phyloP scores from a whole-genome alignment of 2,797 vertebrate species.

The Antrozous pallidus region DNA sequence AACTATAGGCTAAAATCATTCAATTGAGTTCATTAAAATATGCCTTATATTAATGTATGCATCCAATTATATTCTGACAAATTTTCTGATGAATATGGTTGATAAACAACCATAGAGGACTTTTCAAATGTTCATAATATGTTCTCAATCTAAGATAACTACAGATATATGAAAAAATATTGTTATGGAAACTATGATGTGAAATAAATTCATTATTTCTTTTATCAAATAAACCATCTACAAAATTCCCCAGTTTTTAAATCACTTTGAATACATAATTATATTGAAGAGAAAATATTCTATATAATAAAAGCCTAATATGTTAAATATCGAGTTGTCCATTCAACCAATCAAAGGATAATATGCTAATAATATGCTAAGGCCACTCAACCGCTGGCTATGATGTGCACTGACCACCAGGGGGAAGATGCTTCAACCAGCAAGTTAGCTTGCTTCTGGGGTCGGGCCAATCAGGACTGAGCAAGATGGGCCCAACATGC shows the following conservation, averaged over 20 bases:
- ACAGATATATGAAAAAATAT: not conserved
- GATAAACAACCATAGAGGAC: not conserved
- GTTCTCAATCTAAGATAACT: not conserved
- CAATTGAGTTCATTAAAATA: not conserved
- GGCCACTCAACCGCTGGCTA: too few relatives aligned
- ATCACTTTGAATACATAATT: not conserved
- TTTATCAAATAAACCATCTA: not conserved
- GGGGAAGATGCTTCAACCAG: too few relatives aligned
- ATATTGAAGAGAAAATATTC: not conserved
- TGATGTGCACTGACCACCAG: too few relatives aligned
- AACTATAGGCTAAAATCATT: not conserved
- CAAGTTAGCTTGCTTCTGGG: too few relatives aligned
- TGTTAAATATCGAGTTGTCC: too few relatives aligned
- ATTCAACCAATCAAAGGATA: too few relatives aligned
- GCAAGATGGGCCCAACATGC: too few relatives aligned
- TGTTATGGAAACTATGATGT: not conserved
- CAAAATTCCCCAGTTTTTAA: not conserved
- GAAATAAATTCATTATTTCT: not conserved
- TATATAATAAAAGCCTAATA: too few relatives aligned
- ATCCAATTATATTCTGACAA: not conserved
- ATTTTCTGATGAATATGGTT: not conserved
- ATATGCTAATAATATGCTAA: too few relatives aligned
- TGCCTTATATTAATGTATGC: not conserved
- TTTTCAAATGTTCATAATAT: not conserved
- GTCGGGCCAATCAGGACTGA: too few relatives aligned